Base-by-base conservation (phyloP, 2,797 vertebrate genomes). In the Notolabrus celidotus region DNA sequence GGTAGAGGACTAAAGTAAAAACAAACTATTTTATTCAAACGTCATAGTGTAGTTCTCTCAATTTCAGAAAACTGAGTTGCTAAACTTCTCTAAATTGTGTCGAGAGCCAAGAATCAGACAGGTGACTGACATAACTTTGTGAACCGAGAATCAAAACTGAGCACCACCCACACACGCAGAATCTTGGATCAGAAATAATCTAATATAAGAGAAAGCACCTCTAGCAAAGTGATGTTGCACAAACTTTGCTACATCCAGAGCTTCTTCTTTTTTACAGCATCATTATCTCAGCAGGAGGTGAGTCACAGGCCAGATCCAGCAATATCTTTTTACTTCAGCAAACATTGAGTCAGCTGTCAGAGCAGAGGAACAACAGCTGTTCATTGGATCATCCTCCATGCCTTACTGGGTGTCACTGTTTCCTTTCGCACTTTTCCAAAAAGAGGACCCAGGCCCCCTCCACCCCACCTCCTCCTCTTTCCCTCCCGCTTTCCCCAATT, bases 261-360 rank as follows among this genome's bases (percentile, higher is more conserved):
- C 19, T 64, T 51, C 70, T 54, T 72, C 67, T 50, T 77, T 63
- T 59, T 62, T 38, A 67, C 59, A 66, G 63, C 52, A 75, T 89
- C 80, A 85, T 90, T 92, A 83, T 79, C 71, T 80, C 71, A 63
- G 62, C 54, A 50, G 63, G 29, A 79, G 75, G 60, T 89, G 88
- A 87, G 86, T 86, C 83, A 83, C 43, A 80, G 71, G 56, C 66
- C 67, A 75, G 42, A 82, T 80, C 34, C 51, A 42, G 71, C 12
- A 51, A 69, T 69, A 63, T 85, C 60, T 76, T 68, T 82, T 77
- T 82, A 71, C 69, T 63, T 60, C 50, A 67, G 71, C 74, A 80
- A 88, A 85, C 74, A 83, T 17, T n/a, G 56, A 82, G 82, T 85
- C 84, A 90, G 60, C 78, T 84, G 83, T 84, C 87, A 85, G 68